Percentiles rank a stretch among this genome's conserved stretches.
phyloP scores from a whole-genome alignment of 2,888 invertebrate genomes.

The Drosophila emarginata region DNA sequence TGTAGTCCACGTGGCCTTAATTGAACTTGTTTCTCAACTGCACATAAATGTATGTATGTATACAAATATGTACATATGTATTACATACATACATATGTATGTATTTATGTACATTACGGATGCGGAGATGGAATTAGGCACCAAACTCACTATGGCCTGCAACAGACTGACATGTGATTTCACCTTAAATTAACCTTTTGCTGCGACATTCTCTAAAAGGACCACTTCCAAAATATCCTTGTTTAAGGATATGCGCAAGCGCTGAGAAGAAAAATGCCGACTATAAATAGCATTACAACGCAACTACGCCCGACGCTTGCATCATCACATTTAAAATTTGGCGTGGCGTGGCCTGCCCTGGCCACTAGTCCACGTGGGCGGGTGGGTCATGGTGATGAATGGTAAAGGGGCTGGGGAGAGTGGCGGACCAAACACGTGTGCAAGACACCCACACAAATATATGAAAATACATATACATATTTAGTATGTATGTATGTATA shows the following conservation, averaged over 20 bases:
- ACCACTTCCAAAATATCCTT: slow-evolving; percentile 2
- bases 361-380: slow-evolving; percentile 26
- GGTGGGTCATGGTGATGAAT: slow-evolving; percentile 32
- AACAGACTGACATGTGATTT: slow-evolving; percentile 25
- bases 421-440: slow-evolving; percentile 26
- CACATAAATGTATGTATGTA: background rate
- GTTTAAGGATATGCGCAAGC: slow-evolving; percentile 28
- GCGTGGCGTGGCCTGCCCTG: slow-evolving; percentile 14
- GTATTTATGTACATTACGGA: background rate
- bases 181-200: slow-evolving; percentile 51
- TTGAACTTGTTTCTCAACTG: background rate
- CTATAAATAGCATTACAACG: slow-evolving; percentile 38
- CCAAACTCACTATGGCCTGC: slow-evolving; percentile 24
- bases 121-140: slow-evolving; percentile 15
- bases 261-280: background rate
- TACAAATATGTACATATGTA: background rate
- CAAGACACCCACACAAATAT: slow-evolving; percentile 10
- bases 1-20: background rate
- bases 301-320: slow-evolving; percentile 37
- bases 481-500: background rate
- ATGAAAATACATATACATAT: background rate
- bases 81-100: background rate
- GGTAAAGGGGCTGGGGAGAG: slow-evolving; percentile 4
- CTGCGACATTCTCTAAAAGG: slow-evolving; percentile 10
- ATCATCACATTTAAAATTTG: slow-evolving; percentile 36